phyloP scores from a whole-genome alignment of 2,113 vertebrate species.

The Myiozetetes cayanensis region DNA sequence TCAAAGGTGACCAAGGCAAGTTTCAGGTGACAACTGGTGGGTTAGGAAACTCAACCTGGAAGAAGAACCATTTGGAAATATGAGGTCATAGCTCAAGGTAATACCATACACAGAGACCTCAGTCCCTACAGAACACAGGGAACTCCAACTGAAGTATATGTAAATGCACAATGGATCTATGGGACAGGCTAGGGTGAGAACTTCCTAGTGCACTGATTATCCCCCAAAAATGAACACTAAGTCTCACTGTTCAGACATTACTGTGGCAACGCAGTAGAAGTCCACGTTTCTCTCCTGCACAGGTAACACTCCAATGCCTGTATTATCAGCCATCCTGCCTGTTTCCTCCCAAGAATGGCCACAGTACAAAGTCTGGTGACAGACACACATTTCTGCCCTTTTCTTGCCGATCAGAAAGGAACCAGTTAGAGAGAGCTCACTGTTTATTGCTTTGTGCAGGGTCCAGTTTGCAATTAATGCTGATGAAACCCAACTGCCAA shows the following conservation, averaged over 20 bases:
- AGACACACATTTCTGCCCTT: background rate
- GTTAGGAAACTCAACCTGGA: background rate
- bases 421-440: background rate
- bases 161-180: background rate
- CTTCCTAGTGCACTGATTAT: background rate
- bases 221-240: background rate
- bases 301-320: background rate
- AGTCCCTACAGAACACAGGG: background rate
- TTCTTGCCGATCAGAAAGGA: slow-evolving; percentile 22
- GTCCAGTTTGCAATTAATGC: slow-evolving; percentile 52
- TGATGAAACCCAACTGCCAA: slow-evolving; percentile 60
- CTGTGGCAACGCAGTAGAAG: background rate
- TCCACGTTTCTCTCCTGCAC: background rate
- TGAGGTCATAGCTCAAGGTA: background rate
- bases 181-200: background rate
- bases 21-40: background rate
- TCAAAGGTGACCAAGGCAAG: background rate
- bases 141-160: background rate
- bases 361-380: background rate
- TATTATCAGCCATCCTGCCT: background rate
- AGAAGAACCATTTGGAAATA: background rate
- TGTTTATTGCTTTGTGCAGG: slow-evolving; percentile 44
- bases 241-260: background rate
- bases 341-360: background rate
- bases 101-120: background rate